A percentile compares a stretch with the other conserved stretches of the same genome.
Conservation (phyloP, 2,888 invertebrate genomes). For the Lypha dubia region DNA sequence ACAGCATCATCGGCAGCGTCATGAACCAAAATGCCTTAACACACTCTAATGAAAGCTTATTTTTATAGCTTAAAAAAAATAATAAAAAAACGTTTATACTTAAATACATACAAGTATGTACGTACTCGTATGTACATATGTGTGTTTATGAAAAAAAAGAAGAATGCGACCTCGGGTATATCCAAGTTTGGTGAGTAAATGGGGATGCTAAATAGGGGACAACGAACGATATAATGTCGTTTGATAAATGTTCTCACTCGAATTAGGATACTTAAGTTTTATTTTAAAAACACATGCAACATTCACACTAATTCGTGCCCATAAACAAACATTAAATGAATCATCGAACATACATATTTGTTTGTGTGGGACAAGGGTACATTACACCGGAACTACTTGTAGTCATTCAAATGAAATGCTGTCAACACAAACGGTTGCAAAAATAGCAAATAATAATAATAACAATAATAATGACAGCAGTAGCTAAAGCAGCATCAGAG, state of each 20-base stretch:
- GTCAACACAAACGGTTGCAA: conserved; percentile 72
- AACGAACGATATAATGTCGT: conserved; percentile 46
- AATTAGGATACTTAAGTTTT: conserved; percentile 47
- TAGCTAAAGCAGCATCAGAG: conserved; percentile 1
- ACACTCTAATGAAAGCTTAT: conserved; percentile 51
- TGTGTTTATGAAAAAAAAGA: background rate
- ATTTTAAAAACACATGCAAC: conserved; percentile 16
- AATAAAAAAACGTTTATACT: conserved; percentile 1
- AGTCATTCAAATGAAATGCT: conserved; percentile 71
- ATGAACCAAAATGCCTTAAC: conserved; percentile 19
- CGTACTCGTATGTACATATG: too few species aligned
- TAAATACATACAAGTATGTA: background rate
- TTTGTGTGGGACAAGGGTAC: conserved; percentile 12
- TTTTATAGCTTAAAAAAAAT: conserved; percentile 39
- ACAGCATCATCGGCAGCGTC: conserved; percentile 10
- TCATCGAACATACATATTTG: background rate
- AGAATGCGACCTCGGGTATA: background rate
- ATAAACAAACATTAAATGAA: background rate
- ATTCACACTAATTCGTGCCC: background rate
- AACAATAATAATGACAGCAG: conserved; percentile 52
- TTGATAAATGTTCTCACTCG: conserved; percentile 59
- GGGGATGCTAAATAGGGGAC: conserved; percentile 40
- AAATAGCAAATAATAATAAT: conserved; percentile 49
- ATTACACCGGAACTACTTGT: conserved; percentile 56
- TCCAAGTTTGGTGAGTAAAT: background rate